These are phyloP conservation scores for Heliconius sara DNA, from an alignment of 2,888 invertebrate species.

Conservation along the genomic window DNA sequence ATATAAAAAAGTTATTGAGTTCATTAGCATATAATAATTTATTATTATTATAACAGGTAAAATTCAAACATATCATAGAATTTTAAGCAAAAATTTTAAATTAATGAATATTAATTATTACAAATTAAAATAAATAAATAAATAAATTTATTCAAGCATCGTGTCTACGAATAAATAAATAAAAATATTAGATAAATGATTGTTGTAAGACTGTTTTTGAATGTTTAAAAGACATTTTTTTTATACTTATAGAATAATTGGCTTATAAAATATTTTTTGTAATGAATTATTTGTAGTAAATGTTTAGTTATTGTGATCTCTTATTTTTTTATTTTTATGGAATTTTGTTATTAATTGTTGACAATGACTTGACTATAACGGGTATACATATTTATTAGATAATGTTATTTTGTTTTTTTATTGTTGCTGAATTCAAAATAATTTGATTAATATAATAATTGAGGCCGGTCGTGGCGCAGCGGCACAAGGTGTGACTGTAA, in stretches of 20 bases:
- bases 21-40: slow-evolving; percentile 8
- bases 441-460: neutral
- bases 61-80: slow-evolving; percentile 61
- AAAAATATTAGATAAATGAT: neutral
- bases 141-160: neutral
- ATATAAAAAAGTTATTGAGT: neutral
- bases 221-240: neutral
- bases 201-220: slow-evolving; percentile 4
- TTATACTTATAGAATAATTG: no score
- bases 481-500: no score
- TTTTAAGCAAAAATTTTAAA: slow-evolving; percentile 43
- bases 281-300: no score
- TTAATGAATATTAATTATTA: slow-evolving; percentile 6
- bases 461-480: no score
- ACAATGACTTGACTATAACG: neutral
- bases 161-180: slow-evolving; percentile 5
- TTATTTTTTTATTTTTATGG: neutral
- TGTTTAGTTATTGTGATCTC: neutral
- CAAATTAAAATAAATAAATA: neutral
- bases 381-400: neutral
- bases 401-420: neutral
- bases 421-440: neutral
- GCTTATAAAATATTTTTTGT: no score
- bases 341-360: neutral
- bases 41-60: slow-evolving; percentile 51